These are phyloP conservation scores for Stictocephala bisonia DNA, from an alignment of 2,888 invertebrate genomes.

Conservation along the genomic window DNA sequence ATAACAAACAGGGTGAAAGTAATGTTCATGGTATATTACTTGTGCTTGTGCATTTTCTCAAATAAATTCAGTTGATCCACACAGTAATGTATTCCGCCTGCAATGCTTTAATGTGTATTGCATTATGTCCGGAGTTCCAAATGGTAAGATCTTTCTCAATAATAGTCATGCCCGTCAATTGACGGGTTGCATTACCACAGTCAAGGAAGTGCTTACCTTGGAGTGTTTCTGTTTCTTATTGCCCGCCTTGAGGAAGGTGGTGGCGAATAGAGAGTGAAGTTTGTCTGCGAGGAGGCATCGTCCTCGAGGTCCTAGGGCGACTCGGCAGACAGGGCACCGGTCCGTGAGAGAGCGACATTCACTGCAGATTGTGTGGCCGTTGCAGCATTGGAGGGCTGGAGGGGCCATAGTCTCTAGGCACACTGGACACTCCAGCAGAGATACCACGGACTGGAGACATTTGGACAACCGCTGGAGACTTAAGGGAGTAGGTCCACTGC, in stretches of 20 bases:
- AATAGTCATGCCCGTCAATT: no score
- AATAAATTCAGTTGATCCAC: no score
- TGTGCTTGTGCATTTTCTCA: no score
- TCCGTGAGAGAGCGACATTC: constrained; percentile 66
- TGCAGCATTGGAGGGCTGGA: constrained; percentile 67
- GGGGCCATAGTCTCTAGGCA: constrained; percentile 66
- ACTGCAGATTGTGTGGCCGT: constrained; percentile 67
- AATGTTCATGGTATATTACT: no score
- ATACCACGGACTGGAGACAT: constrained; percentile 66
- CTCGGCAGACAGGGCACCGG: constrained; percentile 67
- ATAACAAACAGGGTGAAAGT: no score
- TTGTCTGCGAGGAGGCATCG: constrained; percentile 67
- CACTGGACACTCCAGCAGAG: constrained; percentile 67
- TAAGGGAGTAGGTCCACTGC: constrained; percentile 54
- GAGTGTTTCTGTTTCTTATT: constrained; percentile 37
- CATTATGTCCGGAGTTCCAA: no score
- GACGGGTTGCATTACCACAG: not conserved
- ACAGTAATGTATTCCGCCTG: no score
- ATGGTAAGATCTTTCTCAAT: no score
- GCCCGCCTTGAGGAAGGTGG: constrained; percentile 43
- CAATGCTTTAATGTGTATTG: no score
- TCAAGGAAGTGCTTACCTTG: constrained; percentile 6
- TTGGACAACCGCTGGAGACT: constrained; percentile 66
- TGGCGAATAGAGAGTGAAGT: constrained; percentile 57
- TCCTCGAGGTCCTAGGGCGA: constrained; percentile 65